Percentiles rank a stretch among this genome's conserved stretches.
Conservation (phyloP, 2,113 vertebrate genomes). For the Electrona antarctica region DNA sequence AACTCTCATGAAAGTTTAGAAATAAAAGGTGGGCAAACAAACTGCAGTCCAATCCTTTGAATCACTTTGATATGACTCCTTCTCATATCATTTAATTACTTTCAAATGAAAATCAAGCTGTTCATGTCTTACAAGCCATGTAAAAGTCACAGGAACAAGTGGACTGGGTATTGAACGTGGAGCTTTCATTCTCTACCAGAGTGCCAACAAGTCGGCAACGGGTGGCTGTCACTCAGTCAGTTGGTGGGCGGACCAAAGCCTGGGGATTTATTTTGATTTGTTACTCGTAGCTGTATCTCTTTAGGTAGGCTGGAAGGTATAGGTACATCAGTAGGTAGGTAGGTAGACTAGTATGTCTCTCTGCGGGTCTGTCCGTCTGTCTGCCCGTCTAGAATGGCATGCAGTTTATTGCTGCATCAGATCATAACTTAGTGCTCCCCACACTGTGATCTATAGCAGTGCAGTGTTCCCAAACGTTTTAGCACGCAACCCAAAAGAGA, state of each 20-base stretch:
- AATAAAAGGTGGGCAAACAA: constrained; percentile 18
- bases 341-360: no score
- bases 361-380: no score
- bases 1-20: constrained; percentile 12
- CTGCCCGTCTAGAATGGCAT: no score
- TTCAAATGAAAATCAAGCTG: constrained; percentile 27
- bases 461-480: no score
- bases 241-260: constrained; percentile 31
- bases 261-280: no score
- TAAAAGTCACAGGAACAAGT: constrained; percentile 12
- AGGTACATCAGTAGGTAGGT: no score
- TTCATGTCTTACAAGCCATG: constrained; percentile 23
- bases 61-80: not conserved
- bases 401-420: no score
- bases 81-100: constrained; percentile 19
- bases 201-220: constrained; percentile 25
- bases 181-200: constrained; percentile 19
- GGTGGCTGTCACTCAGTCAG: constrained; percentile 45
- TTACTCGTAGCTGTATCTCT: no score
- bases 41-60: constrained; percentile 1
- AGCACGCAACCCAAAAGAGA: no score
- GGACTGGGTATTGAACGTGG: constrained; percentile 3
- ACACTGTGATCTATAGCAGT: no score
- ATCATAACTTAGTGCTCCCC: no score
- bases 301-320: no score